These are phyloP conservation scores for Corythornis vintsioides DNA, from an alignment of 2,113 vertebrate species.

Conservation along the genomic window DNA sequence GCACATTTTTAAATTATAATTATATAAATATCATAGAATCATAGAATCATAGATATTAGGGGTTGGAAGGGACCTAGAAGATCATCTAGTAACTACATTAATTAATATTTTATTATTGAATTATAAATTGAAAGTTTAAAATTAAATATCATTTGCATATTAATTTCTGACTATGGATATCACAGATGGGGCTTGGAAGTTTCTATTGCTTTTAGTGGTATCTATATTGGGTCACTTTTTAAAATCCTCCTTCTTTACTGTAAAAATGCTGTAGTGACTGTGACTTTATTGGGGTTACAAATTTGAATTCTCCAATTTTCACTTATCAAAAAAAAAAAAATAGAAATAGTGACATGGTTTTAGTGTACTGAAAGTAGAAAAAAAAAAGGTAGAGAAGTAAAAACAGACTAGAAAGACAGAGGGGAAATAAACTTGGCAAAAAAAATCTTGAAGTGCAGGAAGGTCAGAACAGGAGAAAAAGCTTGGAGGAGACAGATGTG, in stretches of 20 bases:
- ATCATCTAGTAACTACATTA: background rate
- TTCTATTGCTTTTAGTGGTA: background rate
- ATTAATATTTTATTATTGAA: background rate
- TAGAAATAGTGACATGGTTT: background rate
- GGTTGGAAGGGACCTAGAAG: too few relatives aligned
- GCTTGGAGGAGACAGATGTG: slow-evolving; percentile 57
- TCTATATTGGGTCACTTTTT: background rate
- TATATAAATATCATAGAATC: background rate
- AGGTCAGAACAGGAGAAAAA: slow-evolving; percentile 56
- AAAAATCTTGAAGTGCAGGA: slow-evolving; percentile 22
- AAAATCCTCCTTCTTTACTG: background rate
- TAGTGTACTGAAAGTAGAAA: background rate
- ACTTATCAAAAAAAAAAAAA: background rate
- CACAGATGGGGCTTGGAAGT: background rate
- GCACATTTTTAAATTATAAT: background rate
- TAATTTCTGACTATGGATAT: background rate
- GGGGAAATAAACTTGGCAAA: slow-evolving; percentile 54
- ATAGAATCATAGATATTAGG: too few relatives aligned
- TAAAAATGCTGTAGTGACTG: background rate
- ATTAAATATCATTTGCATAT: background rate
- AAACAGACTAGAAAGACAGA: background rate
- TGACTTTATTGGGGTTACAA: background rate
- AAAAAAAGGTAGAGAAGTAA: background rate
- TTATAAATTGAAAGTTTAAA: too few relatives aligned
- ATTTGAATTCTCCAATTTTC: background rate